A percentile compares a stretch with the other conserved stretches of the same genome.
phyloP scores from a whole-genome alignment of 2,888 invertebrate species.

The Heteromurus nitidus region DNA sequence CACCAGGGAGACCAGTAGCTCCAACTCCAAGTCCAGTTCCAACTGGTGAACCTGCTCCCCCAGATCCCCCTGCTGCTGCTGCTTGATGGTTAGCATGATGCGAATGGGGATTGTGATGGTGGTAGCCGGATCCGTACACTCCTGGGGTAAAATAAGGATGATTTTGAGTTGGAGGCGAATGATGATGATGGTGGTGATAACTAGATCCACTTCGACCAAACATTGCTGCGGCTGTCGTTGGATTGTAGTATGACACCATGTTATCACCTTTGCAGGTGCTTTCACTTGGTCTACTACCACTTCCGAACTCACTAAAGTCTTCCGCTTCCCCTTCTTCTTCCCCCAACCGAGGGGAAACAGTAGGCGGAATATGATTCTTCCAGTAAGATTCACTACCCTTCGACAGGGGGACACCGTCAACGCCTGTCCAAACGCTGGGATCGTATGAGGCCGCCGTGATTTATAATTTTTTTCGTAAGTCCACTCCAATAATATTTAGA shows the following conservation, averaged over 20 bases:
- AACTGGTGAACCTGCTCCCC: constrained; percentile 55
- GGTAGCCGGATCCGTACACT: constrained; percentile 61
- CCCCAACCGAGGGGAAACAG: constrained; percentile 61
- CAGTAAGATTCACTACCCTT: constrained; percentile 39
- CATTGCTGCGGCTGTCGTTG: constrained; percentile 70
- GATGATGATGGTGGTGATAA: constrained; percentile 71
- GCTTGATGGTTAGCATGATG: constrained; percentile 58
- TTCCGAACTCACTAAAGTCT: constrained; percentile 40
- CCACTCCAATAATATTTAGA: no score
- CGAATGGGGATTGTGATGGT: constrained; percentile 64
- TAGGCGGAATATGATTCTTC: constrained; percentile 58
- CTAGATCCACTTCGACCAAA: constrained; percentile 71
- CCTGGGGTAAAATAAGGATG: constrained; percentile 71
- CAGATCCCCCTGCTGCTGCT: constrained; percentile 37
- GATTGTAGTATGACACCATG: constrained; percentile 73
- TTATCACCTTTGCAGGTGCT: constrained; percentile 61
- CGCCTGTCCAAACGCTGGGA: constrained; percentile 27
- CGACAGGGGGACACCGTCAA: constrained; percentile 15
- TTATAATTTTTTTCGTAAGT: constrained; percentile 18
- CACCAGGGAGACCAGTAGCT: constrained; percentile 52
- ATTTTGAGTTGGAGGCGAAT: constrained; percentile 72
- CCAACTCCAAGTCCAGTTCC: constrained; percentile 61
- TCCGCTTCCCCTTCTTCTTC: constrained; percentile 62
- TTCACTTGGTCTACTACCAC: constrained; percentile 52
- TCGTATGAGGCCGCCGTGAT: constrained; percentile 33